A percentile compares a stretch with the other conserved stretches of the same genome.
Conservation (phyloP, 2,113 vertebrate genomes). For the Gallinago media region DNA sequence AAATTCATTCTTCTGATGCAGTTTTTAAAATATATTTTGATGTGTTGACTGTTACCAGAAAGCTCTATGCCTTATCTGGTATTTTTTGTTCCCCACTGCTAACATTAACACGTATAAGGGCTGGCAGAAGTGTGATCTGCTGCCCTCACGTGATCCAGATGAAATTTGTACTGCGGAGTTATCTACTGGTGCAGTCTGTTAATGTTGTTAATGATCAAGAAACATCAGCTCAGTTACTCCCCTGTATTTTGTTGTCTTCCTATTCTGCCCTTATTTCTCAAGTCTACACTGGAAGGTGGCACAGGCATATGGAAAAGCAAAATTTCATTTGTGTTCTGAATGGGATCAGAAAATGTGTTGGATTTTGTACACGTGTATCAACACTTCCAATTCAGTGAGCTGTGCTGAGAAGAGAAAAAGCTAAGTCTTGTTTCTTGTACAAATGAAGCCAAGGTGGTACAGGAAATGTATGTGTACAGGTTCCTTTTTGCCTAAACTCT, state of each 20-base stretch:
- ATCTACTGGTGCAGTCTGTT: background rate
- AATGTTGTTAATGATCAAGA: background rate
- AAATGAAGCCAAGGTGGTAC: background rate
- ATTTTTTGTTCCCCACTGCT: slow-evolving; percentile 10
- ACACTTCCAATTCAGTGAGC: background rate
- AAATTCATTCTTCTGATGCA: slow-evolving; percentile 35
- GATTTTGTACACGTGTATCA: background rate
- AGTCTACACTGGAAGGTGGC: background rate
- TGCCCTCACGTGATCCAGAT: background rate
- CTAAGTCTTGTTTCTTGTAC: background rate
- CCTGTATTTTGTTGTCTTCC: background rate
- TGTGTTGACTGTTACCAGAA: slow-evolving; percentile 32
- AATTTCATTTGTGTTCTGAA: background rate
- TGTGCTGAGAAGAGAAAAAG: background rate
- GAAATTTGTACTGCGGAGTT: background rate
- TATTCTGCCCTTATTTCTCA: background rate
- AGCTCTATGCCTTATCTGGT: slow-evolving; percentile 7
- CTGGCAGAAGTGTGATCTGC: background rate
- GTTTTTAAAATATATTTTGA: slow-evolving; percentile 24
- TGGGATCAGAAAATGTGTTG: background rate
- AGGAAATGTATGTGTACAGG: background rate
- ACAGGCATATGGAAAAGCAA: background rate
- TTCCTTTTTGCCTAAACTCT: background rate
- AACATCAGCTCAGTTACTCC: background rate
- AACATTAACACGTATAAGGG: background rate